Percentiles rank a stretch among this genome's conserved stretches.
Conservation (phyloP, 2,113 vertebrate species). For the Petaurus breviceps region DNA sequence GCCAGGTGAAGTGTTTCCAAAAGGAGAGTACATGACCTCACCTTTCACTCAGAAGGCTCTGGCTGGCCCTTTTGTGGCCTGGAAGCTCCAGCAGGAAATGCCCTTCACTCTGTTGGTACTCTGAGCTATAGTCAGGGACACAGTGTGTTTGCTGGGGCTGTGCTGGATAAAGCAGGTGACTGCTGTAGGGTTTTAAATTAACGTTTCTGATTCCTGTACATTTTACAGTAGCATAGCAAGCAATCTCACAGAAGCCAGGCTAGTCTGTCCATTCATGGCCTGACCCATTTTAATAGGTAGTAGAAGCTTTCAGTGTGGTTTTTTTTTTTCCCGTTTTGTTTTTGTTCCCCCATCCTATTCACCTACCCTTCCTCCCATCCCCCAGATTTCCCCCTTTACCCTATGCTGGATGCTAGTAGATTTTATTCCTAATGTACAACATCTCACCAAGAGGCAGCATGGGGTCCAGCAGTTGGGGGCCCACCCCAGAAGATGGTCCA, state of each 20-base stretch:
- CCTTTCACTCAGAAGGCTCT: slow-evolving; percentile 75
- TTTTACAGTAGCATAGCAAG: slow-evolving; percentile 87
- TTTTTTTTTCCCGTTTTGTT: slow-evolving; percentile 62
- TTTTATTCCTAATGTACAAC: slow-evolving; percentile 76
- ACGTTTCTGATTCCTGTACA: slow-evolving; percentile 84
- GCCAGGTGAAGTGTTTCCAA: slow-evolving; percentile 74
- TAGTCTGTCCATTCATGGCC: slow-evolving; percentile 79
- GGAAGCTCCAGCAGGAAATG: slow-evolving; percentile 82
- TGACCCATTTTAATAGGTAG: slow-evolving; percentile 84
- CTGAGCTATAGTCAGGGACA: slow-evolving; percentile 68
- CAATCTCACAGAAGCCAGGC: slow-evolving; percentile 80
- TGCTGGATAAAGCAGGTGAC: slow-evolving; percentile 78
- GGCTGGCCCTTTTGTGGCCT: slow-evolving; percentile 68
- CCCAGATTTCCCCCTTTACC: slow-evolving; percentile 61
- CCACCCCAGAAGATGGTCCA: slow-evolving; percentile 71
- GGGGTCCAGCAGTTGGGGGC: slow-evolving; percentile 83
- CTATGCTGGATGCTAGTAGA: slow-evolving; percentile 76
- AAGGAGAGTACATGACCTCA: slow-evolving; percentile 78
- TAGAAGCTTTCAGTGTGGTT: slow-evolving; percentile 86
- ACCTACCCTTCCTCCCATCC: slow-evolving; percentile 56
- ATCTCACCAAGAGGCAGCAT: slow-evolving; percentile 79
- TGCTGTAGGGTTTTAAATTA: slow-evolving; percentile 84
- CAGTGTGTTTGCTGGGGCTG: slow-evolving; percentile 76
- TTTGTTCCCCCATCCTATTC: slow-evolving; percentile 66
- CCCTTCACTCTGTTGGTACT: slow-evolving; percentile 80